Evolutionary conservation across 2,113 vertebrate species (phyloP), one percentile per base, ranked within the genome.

Genomic region (Archocentrus centrarchus): DNA sequence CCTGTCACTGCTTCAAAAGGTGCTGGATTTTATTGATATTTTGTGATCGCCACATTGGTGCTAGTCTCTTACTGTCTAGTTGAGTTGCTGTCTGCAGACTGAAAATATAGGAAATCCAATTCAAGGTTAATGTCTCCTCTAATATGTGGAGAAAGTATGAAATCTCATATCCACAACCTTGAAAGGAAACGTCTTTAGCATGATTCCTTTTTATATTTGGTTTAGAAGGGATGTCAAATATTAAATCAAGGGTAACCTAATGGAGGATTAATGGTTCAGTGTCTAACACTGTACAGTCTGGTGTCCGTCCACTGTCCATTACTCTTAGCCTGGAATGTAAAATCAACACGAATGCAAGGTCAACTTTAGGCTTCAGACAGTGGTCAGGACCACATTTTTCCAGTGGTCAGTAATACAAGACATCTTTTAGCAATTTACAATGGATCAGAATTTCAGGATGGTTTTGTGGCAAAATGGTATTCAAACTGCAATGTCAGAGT

Each of bases 221-320:
- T 75, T 92, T 87, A 89, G 91, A 90, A 47, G 30, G 24, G 70
- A 59, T 15, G 2, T 86, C 77, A 87, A 79, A 91, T 86, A 85
- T 92, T 85, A 88, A 89, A 88, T 81, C 76, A 86, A 83, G 86
- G 75, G 73, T 76, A 81, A 81, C 32, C 81, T 75, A 88, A 92
- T 83, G 27, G 62, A 83, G 89, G 83, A 91, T 91, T 91, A 92
- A 86, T 78, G 89, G 80, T 93, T 92, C 80, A 88, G 85, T 32
- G 77, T 85, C 81, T 86, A 84, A 59, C 66, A 81, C 39, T 75
- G 59, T 47, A 4, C 39, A 75, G 87, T 92, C 89, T 92, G 81
- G 59, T 88, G 85, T 91, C 85, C 82, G 73, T 91, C 87, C 85
- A 75, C 80, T 86, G 75, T 68, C 84, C 83, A 64, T 92, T 90